Evolutionary conservation across 2,797 vertebrate genomes (phyloP).

Genomic region (Mormyrops boulengeri): DNA sequence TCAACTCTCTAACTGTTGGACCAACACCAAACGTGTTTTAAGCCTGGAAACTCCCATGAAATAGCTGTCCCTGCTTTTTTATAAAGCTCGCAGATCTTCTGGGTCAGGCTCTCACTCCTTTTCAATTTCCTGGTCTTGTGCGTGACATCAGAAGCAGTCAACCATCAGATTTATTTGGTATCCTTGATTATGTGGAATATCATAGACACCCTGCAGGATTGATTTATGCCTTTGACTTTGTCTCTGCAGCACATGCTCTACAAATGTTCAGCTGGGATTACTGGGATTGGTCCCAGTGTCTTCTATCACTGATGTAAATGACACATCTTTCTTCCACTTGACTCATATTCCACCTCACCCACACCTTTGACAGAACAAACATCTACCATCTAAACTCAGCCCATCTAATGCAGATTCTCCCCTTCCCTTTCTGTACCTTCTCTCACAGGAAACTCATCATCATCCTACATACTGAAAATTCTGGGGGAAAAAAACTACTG

Average conservation of each 20-base stretch:
- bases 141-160: neutral
- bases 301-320: neutral
- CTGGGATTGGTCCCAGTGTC: neutral
- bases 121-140: neutral
- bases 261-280: neutral
- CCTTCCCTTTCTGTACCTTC: neutral
- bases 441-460: neutral
- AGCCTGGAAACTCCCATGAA: neutral
- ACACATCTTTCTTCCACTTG: neutral
- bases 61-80: neutral
- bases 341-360: neutral
- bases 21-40: neutral
- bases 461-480: neutral
- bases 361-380: neutral
- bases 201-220: neutral
- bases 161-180: neutral
- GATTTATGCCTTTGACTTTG: neutral
- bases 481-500: neutral
- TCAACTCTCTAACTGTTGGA: neutral
- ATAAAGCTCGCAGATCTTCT: neutral
- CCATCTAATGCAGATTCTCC: neutral
- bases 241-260: neutral
- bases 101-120: neutral
- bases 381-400: neutral
- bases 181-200: neutral